Percentiles rank a stretch among this genome's conserved stretches.
Conservation (phyloP, 2,888 invertebrate genomes). For the Hylaea fasciaria region DNA sequence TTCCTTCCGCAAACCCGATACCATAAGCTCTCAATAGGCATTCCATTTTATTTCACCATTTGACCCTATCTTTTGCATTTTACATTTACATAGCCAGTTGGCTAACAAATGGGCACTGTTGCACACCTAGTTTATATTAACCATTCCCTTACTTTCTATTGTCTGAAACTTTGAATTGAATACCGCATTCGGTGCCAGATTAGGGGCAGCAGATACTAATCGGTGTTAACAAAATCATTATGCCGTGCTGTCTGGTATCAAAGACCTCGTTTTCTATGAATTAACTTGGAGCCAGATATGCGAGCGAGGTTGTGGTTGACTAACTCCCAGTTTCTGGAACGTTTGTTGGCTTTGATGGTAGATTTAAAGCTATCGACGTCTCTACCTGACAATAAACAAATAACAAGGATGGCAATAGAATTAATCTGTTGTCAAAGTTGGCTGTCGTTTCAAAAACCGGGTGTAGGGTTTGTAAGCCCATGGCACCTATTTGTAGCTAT, state of each 20-base stretch:
- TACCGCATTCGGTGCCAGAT: slow-evolving; percentile 46
- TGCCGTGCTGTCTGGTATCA: slow-evolving; percentile 32
- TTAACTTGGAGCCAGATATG: slow-evolving; percentile 47
- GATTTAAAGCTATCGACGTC: no score
- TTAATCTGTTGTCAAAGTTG: no score
- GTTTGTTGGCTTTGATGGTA: no score
- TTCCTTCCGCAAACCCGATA: slow-evolving; percentile 28
- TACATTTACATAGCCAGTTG: slow-evolving; percentile 49
- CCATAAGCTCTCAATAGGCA: slow-evolving; percentile 28
- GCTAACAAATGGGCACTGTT: slow-evolving; percentile 36
- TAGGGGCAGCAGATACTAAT: slow-evolving; percentile 56
- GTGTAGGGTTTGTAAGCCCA: slow-evolving; percentile 1
- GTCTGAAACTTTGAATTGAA: slow-evolving; percentile 44
- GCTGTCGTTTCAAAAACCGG: no score
- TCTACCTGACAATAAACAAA: no score
- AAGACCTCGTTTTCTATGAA: slow-evolving; percentile 38
- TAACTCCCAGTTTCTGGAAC: no score
- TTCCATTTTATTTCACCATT: slow-evolving; percentile 42
- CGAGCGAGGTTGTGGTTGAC: slow-evolving; percentile 1
- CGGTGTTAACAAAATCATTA: slow-evolving; percentile 63
- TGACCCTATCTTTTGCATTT: slow-evolving; percentile 43
- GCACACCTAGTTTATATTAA: slow-evolving; percentile 26
- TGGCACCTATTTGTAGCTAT: not conserved
- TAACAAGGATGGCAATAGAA: no score
- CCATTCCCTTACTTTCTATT: slow-evolving; percentile 46